phyloP scores from a whole-genome alignment of 2,888 invertebrate species.

The Temnothorax ravouxi region DNA sequence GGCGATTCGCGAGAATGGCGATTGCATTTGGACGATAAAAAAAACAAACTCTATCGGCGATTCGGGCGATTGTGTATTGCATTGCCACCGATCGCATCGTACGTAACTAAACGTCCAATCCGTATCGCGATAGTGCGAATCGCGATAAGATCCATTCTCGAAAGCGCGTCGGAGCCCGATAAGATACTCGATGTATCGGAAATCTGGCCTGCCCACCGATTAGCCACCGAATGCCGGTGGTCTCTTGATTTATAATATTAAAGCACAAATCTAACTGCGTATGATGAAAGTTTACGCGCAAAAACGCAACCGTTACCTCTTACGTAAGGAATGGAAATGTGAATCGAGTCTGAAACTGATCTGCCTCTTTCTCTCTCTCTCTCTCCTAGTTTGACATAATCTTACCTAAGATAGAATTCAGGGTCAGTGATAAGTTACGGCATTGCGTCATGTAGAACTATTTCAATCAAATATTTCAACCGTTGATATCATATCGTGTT shows the following conservation, averaged over 20 bases:
- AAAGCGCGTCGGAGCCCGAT: constrained; percentile 41
- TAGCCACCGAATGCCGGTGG: constrained; percentile 28
- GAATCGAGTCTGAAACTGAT: constrained; percentile 16
- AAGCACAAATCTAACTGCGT: not conserved
- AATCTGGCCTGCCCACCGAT: constrained; percentile 36
- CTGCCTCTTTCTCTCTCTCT: not conserved
- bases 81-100: constrained; percentile 9
- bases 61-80: not conserved
- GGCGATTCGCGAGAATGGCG: constrained; percentile 6
- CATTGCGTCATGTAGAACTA: constrained; percentile 27
- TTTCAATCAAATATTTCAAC: constrained; percentile 29
- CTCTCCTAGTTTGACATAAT: constrained; percentile 24
- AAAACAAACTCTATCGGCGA: constrained; percentile 9
- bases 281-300: not conserved
- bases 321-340: constrained; percentile 29
- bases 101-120: constrained; percentile 14
- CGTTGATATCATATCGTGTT: constrained; percentile 12
- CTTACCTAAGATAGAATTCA: constrained; percentile 53
- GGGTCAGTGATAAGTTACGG: constrained; percentile 38
- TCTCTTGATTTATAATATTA: constrained; percentile 19
- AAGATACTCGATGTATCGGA: constrained; percentile 44
- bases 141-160: constrained; percentile 46
- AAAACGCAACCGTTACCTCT: constrained; percentile 13
- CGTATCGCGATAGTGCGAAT: constrained; percentile 31
- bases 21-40: constrained; percentile 32